A percentile compares a stretch with the other conserved stretches of the same genome.
These are phyloP conservation scores for Cydia amplana DNA, from an alignment of 1,140 invertebrate species.

Conservation along the genomic window DNA sequence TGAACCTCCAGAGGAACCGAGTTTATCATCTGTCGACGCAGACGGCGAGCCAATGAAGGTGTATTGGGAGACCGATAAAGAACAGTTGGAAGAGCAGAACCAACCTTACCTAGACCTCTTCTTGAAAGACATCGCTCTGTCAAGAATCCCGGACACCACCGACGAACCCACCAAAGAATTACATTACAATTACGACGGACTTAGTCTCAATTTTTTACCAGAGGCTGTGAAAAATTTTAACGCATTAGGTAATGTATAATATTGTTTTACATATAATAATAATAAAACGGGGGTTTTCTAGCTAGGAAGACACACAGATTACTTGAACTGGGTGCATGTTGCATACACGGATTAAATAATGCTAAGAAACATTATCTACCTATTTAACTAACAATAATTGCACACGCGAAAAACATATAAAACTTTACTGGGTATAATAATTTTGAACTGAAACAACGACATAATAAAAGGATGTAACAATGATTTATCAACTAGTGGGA, in stretches of 20 bases:
- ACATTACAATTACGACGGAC: slow-evolving; percentile 66
- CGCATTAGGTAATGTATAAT: slow-evolving; percentile 69
- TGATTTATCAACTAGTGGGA: slow-evolving; percentile 21
- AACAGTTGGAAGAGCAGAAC: slow-evolving; percentile 57
- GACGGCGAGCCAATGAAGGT: slow-evolving; percentile 67
- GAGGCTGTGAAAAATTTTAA: slow-evolving; percentile 58
- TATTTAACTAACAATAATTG: not conserved
- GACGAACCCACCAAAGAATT: slow-evolving; percentile 68
- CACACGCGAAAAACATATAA: not conserved
- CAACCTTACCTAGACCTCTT: slow-evolving; percentile 66
- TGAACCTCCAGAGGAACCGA: slow-evolving; percentile 46
- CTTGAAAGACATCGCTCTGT: slow-evolving; percentile 58
- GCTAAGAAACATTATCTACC: not conserved
- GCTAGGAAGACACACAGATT: slow-evolving; percentile 74
- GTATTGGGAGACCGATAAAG: slow-evolving; percentile 71
- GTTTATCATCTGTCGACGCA: slow-evolving; percentile 42
- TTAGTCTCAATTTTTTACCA: slow-evolving; percentile 59
- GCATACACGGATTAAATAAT: slow-evolving; percentile 6
- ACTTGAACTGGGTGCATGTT: slow-evolving; percentile 60
- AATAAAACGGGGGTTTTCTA: slow-evolving; percentile 44
- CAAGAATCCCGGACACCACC: slow-evolving; percentile 68
- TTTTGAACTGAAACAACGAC: not conserved
- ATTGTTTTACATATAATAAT: slow-evolving; percentile 47
- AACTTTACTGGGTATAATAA: not conserved
- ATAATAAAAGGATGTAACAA: not conserved